Evolutionary conservation across 2,888 invertebrate species (phyloP).

Genomic region (Zygogramma bicolorata): DNA sequence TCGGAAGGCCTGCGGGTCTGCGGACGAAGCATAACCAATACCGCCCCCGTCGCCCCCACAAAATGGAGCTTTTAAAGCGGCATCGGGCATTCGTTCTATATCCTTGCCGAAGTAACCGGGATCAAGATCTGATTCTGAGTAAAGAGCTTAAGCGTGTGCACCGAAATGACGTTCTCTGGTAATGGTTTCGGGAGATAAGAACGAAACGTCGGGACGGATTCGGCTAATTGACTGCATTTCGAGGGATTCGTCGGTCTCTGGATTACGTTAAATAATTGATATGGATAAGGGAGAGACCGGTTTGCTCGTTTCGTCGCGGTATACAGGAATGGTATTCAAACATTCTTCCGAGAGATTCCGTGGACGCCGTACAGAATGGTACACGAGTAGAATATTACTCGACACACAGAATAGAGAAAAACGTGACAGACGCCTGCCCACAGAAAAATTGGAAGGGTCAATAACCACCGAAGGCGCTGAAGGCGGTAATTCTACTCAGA

Average conservation of each 20-base stretch:
- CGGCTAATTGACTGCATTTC: background rate
- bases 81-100: background rate
- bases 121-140: background rate
- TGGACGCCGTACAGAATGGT: too few relatives aligned
- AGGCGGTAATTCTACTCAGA: too few relatives aligned
- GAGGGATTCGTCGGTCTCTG: background rate
- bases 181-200: background rate
- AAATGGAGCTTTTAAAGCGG: background rate
- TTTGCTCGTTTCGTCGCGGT: too few relatives aligned
- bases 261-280: background rate
- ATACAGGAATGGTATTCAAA: too few relatives aligned
- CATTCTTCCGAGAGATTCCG: too few relatives aligned
- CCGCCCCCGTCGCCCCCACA: background rate
- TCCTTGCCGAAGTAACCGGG: background rate
- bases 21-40: background rate
- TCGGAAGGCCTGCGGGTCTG: background rate
- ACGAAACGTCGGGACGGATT: background rate
- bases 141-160: background rate
- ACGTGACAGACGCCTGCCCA: too few relatives aligned
- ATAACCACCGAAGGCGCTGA: too few relatives aligned
- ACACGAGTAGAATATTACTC: too few relatives aligned
- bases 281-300: background rate
- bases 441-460: too few relatives aligned
- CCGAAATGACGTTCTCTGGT: background rate
- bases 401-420: too few relatives aligned